These are phyloP conservation scores for Melitaea athalia DNA, from an alignment of 2,888 invertebrate species.

Conservation along the genomic window DNA sequence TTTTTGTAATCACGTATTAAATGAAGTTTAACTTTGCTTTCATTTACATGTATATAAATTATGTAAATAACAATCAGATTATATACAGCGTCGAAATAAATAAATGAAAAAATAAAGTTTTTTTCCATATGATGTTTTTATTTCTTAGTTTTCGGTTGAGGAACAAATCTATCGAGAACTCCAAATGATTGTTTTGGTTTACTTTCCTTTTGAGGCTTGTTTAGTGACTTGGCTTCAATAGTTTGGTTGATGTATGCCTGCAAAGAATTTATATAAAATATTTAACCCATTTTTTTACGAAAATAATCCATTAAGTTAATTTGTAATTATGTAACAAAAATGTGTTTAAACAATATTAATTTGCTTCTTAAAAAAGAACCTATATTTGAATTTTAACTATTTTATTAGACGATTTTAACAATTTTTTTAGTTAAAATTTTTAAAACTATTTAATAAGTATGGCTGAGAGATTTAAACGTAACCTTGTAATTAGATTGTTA, in stretches of 20 bases:
- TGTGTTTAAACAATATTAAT: too few species aligned
- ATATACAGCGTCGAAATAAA: constrained; percentile 41
- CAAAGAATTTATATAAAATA: constrained; percentile 37
- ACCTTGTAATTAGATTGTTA: not conserved
- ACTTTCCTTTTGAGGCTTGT: constrained; percentile 52
- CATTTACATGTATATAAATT: constrained; percentile 58
- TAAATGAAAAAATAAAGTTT: constrained; percentile 44
- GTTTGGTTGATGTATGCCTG: constrained; percentile 69
- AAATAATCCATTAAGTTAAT: not conserved
- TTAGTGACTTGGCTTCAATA: constrained; percentile 60
- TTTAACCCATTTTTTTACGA: not conserved
- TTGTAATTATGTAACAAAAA: not conserved
- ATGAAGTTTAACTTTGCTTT: constrained; percentile 22
- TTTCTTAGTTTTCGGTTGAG: constrained; percentile 74
- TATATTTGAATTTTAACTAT: too few species aligned
- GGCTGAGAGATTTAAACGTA: not conserved
- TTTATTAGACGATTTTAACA: too few species aligned
- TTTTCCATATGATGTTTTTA: constrained; percentile 48
- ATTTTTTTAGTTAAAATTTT: too few species aligned
- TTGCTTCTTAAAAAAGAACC: too few species aligned
- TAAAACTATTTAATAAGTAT: constrained; percentile 2
- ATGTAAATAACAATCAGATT: constrained; percentile 58
- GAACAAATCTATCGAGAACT: constrained; percentile 87
- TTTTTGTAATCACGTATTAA: constrained; percentile 56
- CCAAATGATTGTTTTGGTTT: constrained; percentile 73